phyloP scores from a whole-genome alignment of 2,888 invertebrate genomes.

The Lysandra bellargus region DNA sequence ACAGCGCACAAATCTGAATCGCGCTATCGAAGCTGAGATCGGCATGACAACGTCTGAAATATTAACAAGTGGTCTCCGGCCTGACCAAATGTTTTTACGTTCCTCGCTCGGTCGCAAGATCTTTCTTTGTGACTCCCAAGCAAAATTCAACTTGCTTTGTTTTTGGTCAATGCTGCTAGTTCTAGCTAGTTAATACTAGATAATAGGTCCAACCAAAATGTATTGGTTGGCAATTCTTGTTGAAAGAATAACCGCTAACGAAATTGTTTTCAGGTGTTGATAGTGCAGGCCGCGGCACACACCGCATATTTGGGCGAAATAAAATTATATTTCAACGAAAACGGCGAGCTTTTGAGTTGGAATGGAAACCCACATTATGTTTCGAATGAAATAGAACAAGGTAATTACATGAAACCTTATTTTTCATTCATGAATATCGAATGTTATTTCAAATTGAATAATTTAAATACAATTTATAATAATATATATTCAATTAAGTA shows the following conservation, averaged over 20 bases:
- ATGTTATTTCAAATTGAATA: background rate
- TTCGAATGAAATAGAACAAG: slow-evolving; percentile 81
- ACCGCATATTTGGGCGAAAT: slow-evolving; percentile 90
- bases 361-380: slow-evolving; percentile 87
- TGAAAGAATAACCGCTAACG: background rate
- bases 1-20: too few species aligned
- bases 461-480: background rate
- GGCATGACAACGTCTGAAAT: too few species aligned
- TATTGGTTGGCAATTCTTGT: too few species aligned
- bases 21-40: too few species aligned
- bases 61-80: too few species aligned
- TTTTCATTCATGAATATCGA: background rate
- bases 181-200: too few species aligned
- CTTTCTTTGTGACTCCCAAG: too few species aligned
- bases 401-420: slow-evolving; percentile 58
- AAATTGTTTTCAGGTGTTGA: slow-evolving; percentile 70
- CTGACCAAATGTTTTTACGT: too few species aligned
- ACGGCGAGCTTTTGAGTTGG: slow-evolving; percentile 84
- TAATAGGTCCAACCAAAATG: too few species aligned
- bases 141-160: too few species aligned
- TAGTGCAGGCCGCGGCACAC: slow-evolving; percentile 87
- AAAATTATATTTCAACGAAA: slow-evolving; percentile 85
- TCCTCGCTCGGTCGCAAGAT: too few species aligned
- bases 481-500: background rate
- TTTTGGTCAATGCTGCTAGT: too few species aligned